Base-by-base conservation (phyloP, 2,113 vertebrate genomes). In the Prolemur simus region DNA sequence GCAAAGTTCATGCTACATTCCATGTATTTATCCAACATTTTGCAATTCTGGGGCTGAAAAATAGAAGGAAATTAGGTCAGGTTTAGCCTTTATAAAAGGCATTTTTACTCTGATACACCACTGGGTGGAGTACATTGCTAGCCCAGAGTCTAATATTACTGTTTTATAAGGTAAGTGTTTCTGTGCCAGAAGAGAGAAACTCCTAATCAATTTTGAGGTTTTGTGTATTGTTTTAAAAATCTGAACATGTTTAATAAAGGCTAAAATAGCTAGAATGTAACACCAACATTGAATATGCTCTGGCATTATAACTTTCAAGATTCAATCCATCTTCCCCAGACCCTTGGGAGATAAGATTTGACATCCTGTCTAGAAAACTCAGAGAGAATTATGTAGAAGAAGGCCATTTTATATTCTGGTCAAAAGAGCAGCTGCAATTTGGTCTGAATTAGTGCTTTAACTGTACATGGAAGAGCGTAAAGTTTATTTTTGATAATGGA, bases 341-440 rank as follows among this genome's bases (percentile, higher is more conserved):
- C 97, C 97, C 97, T 95, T 82, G 98, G 89, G 98, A 89, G 98
- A 96, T 96, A 86, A 95, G 97, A 96, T 97, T 98, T 98, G 98
- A 98, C 97, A 98, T 95, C 80, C 92, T 98, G 97, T 98, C 98
- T 98, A 95, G 97, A 98, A 98, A 98, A 96, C 96, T 89, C 96
- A 76, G 66, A 95, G 98, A 90, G 96, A 97, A 98, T 98, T 98
- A 97, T 97, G 97, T 98, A 98, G 98, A 98, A 96, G 97, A 83
- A 90, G 97, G 98, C 98, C 97, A 98, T 98, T 97, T 98, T 97
- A 97, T 98, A 97, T 98, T 98, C 97, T 98, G 96, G 98, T 98
- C 98, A 98, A 98, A 98, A 98, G 98, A 98, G 96, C 98, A 98
- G 98, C 97, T 98, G 98, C 97, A 98, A 98, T 98, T 99, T 98